Conservation (phyloP, 2,113 vertebrate species). For the Oreamnos americanus region DNA sequence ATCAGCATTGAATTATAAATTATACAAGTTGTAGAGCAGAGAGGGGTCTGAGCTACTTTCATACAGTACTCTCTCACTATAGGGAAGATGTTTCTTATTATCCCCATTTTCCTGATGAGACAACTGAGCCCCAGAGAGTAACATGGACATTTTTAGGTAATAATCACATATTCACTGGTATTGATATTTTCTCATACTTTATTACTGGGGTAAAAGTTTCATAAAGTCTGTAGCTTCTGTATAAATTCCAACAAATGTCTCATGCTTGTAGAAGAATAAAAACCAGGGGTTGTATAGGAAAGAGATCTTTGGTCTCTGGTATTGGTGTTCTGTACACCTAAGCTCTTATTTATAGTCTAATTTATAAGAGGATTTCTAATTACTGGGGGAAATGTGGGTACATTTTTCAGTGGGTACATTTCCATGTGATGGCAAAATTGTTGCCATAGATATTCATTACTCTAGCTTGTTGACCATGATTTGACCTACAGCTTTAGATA, state of each 20-base stretch:
- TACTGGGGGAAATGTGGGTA: not conserved
- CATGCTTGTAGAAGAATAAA: not conserved
- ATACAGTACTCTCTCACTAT: not conserved
- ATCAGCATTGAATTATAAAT: not conserved
- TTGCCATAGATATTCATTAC: slow-evolving; percentile 31
- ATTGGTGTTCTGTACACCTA: not conserved
- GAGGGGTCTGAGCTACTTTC: not conserved
- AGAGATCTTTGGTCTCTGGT: not conserved
- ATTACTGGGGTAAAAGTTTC: not conserved
- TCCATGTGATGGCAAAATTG: not conserved
- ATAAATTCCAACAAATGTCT: not conserved
- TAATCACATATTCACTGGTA: not conserved
- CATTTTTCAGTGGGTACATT: slow-evolving; percentile 22
- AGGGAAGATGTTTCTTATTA: not conserved
- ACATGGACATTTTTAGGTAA: not conserved
- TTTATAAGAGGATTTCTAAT: slow-evolving; percentile 7
- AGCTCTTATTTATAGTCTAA: slow-evolving; percentile 9
- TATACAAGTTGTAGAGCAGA: not conserved
- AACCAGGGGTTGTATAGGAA: not conserved
- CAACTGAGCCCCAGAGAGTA: not conserved
- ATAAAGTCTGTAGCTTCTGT: not conserved
- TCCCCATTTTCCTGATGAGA: not conserved
- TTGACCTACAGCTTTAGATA: slow-evolving; percentile 23
- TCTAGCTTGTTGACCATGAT: not conserved
- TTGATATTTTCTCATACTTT: not conserved